phyloP scores from a whole-genome alignment of 2,797 vertebrate species.

The Notolepis coatsorum region DNA sequence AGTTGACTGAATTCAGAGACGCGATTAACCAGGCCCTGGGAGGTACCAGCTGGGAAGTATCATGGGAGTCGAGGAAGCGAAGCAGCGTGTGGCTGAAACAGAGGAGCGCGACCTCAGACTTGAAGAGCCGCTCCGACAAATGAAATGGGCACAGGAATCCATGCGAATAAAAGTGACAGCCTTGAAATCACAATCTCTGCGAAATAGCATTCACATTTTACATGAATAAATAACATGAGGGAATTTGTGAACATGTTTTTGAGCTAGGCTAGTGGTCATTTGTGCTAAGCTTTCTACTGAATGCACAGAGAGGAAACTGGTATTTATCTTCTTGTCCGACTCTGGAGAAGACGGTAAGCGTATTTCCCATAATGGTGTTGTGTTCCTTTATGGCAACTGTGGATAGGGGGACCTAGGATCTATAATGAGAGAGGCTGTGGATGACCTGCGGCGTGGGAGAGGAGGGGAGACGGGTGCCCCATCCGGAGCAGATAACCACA shows the following conservation, averaged over 20 bases:
- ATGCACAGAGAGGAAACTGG: neutral
- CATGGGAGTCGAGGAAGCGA: neutral
- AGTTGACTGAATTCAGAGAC: neutral
- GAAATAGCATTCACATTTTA: neutral
- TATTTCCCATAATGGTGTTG: too few relatives aligned
- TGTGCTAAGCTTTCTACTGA: neutral
- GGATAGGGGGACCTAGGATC: too few relatives aligned
- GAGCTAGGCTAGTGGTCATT: too few relatives aligned
- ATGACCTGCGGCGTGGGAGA: too few relatives aligned
- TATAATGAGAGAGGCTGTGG: too few relatives aligned
- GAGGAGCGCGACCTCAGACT: neutral
- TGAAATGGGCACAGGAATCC: neutral
- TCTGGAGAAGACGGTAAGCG: too few relatives aligned
- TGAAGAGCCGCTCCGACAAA: neutral
- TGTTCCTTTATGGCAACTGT: too few relatives aligned
- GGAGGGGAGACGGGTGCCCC: too few relatives aligned
- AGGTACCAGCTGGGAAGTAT: neutral
- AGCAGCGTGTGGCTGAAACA: neutral
- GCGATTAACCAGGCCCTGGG: slow-evolving; percentile 2
- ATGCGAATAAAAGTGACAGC: neutral
- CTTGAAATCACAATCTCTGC: neutral
- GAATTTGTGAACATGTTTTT: neutral
- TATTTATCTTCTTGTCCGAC: too few relatives aligned
- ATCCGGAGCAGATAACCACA: too few relatives aligned
- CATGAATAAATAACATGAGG: neutral